A percentile compares a stretch with the other conserved stretches of the same genome.
Conservation (phyloP, 2,888 invertebrate genomes). For the Patella caerulea region DNA sequence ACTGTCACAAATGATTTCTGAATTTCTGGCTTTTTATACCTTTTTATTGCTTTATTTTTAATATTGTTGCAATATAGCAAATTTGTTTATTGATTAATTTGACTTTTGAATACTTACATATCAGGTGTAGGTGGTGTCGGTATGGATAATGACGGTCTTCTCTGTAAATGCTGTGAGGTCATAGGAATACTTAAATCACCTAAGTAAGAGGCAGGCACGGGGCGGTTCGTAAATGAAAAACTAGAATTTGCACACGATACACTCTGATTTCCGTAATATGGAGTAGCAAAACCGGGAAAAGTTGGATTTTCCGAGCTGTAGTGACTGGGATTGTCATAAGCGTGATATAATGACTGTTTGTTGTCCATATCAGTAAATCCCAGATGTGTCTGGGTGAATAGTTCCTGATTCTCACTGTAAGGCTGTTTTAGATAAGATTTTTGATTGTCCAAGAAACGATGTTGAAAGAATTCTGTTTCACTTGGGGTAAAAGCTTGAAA, state of each 20-base stretch:
- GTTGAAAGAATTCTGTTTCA: constrained; percentile 48
- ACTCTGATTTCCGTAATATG: constrained; percentile 50
- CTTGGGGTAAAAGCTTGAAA: constrained; percentile 50
- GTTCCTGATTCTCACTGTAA: constrained; percentile 37
- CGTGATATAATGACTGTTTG: constrained; percentile 45
- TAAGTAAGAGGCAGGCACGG: constrained; percentile 41
- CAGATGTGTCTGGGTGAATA: constrained; percentile 40
- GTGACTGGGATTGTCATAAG: constrained; percentile 40
- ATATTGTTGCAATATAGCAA: too few relatives aligned
- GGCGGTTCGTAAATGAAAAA: constrained; percentile 34
- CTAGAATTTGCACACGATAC: constrained; percentile 36
- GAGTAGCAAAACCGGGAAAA: constrained; percentile 51
- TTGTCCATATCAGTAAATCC: constrained; percentile 47
- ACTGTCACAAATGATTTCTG: too few relatives aligned
- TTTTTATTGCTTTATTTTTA: too few relatives aligned
- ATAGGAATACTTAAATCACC: constrained; percentile 49
- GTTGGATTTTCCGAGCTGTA: constrained; percentile 42
- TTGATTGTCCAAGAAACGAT: constrained; percentile 44
- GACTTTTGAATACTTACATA: constrained; percentile 43
- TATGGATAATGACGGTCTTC: constrained; percentile 58
- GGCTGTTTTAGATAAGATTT: constrained; percentile 46
- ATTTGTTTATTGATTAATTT: too few relatives aligned
- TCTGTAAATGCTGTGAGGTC: constrained; percentile 46
- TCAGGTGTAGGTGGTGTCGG: constrained; percentile 58
- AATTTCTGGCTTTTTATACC: too few relatives aligned